Conservation (phyloP, 2,113 vertebrate genomes). For the Colinus virginianus region DNA sequence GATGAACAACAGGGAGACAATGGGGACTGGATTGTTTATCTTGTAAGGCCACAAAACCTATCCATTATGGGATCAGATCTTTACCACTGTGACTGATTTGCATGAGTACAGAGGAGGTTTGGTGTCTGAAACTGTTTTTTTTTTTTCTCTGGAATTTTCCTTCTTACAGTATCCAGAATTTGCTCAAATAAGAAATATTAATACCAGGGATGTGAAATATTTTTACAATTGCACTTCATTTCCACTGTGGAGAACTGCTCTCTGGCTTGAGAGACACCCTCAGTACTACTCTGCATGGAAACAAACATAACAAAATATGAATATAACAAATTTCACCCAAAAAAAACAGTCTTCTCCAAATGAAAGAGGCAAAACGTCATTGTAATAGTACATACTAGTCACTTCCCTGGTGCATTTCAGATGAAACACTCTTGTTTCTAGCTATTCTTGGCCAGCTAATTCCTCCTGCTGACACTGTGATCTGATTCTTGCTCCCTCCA, state of each 20-base stretch:
- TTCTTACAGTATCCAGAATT: not conserved
- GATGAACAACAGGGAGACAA: not conserved
- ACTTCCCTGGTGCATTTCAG: not conserved
- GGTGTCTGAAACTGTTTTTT: not conserved
- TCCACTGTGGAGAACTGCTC: not conserved
- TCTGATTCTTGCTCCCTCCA: not conserved
- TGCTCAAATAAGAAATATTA: not conserved
- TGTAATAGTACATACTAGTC: fast-evolving
- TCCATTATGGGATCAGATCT: not conserved
- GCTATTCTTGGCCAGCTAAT: not conserved
- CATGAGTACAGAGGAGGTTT: not conserved
- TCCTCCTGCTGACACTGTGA: constrained; percentile 3
- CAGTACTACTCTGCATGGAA: not conserved
- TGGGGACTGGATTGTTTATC: fast-evolving
- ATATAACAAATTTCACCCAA: not conserved
- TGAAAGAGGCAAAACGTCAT: not conserved
- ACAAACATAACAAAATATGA: not conserved
- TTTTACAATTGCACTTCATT: not conserved
- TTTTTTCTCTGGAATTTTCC: not conserved
- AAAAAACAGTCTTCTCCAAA: not conserved
- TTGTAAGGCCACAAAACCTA: not conserved
- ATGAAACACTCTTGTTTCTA: not conserved
- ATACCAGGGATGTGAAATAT: not conserved
- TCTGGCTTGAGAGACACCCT: not conserved
- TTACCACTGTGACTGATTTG: not conserved